These are phyloP conservation scores for Myrmecophaga tridactyla DNA, from an alignment of 2,113 vertebrate genomes.

Conservation along the genomic window DNA sequence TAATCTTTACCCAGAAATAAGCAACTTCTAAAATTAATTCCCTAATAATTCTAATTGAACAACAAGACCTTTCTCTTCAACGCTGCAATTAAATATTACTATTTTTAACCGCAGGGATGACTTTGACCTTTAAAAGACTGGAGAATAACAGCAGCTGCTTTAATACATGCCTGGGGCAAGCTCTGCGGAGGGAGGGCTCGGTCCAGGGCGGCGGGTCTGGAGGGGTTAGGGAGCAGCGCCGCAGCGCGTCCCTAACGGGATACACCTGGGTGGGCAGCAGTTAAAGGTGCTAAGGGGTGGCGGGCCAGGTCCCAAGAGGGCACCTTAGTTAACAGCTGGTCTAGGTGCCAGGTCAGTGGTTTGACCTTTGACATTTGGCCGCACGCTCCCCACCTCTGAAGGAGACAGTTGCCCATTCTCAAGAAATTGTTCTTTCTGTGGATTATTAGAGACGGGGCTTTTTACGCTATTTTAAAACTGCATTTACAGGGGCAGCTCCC, in stretches of 20 bases:
- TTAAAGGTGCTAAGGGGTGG: too few species aligned
- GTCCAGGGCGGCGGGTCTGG: too few species aligned
- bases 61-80: background rate
- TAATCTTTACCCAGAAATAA: too few species aligned
- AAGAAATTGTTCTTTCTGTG: background rate
- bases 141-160: background rate
- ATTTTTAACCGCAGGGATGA: background rate
- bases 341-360: too few species aligned
- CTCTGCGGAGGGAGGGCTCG: background rate
- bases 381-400: background rate
- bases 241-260: too few species aligned
- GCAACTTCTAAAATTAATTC: too few species aligned
- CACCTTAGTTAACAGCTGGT: too few species aligned
- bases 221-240: too few species aligned
- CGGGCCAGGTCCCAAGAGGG: too few species aligned
- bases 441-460: background rate
- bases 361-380: background rate
- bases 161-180: background rate
- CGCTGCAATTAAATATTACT: background rate
- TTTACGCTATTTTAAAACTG: accelerated
- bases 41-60: too few species aligned
- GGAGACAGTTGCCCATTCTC: background rate
- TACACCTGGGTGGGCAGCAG: too few species aligned
- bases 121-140: background rate
- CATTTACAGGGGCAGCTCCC: accelerated